Base-by-base conservation (phyloP, 2,888 invertebrate species). In the Zootermopsis nevadensis region DNA sequence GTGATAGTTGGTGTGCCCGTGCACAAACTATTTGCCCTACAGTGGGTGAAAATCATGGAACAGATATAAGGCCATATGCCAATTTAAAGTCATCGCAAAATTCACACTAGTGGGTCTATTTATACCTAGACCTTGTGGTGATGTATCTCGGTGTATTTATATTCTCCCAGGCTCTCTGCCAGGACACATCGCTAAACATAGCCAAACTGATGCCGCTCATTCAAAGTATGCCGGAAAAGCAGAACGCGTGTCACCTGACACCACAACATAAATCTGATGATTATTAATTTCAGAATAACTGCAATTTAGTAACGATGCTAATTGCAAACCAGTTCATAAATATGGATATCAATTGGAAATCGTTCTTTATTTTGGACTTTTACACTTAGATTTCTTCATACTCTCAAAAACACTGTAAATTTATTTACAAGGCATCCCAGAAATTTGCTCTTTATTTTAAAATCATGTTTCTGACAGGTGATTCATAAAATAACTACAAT, bases 151-250 rank as follows among this genome's bases (percentile, higher is more conserved):
- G 22, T 22, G 31, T 69, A 69, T 69, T 69, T 69, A 69, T 69
- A 69, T 2, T 22, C 69, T 69, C 69, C 69, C 69, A 69, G 69
- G 69, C 33, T 33, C 69, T 33, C 33, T 22, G 69, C 22, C 69
- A 69, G 6, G 27, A 6, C 27, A n/a, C n/a, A 27, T 15, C 15
- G 60, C 60, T 60, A 60, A 60, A 60, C 60, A 60, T 60, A 27
- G 60, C 60, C 60, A 60, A 60, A 27, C 27, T 60, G 7, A 27
- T 3, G n/a, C 27, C n/a, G 6, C 8, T 19, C 15, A n/a, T 7
- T 27, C 60, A 60, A 48, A 48, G 60, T 2, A 60, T n/a, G n/a
- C 60, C n/a, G 27, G n/a, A 27, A 60, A 27, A 60, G 10, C 10
- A 60, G n/a, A 60, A 27, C 60, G n/a, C 27, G 22, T 2, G 22